Evolutionary conservation across 2,797 vertebrate genomes (phyloP), one percentile per base, ranked within the genome.

Genomic region (Aldrovandia affinis): DNA sequence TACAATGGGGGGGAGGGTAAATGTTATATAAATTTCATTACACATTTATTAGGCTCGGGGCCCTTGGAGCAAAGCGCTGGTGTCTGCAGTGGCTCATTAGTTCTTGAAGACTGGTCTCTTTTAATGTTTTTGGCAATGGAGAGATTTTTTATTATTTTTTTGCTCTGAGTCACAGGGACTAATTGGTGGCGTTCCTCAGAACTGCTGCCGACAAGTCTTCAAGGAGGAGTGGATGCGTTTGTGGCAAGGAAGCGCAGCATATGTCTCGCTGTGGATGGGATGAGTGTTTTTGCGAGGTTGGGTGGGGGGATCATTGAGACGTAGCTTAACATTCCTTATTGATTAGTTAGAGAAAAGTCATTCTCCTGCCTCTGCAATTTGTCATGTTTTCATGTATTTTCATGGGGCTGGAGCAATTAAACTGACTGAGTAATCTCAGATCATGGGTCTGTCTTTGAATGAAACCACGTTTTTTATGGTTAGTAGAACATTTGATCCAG

Each of bases 21-120:
- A 52, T 79, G 78, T 54, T n/a, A 52, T 52, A 79, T 79, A 79
- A 54, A 79, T 55, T 79, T 55, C n/a, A 79, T 79, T 54, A 79
- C 78, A 79, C n/a, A 79, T 79, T 79, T 79, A 79, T 79, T 12
- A 52, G 47, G 50, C 78, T 52, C 47, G 30, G 50, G 78, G n/a
- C 78, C 33, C 47, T 55, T 79, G 54, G 33, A 79, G 78, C 47
- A 54, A 52, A 54, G 78, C 78, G 54, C 78, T 79, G 25, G 47
- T 30, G 47, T 47, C 73, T 77, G 42, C 42, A 47, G 20, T 79
- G 78, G 15, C 47, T 79, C 50, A 79, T 79, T 79, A 79, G 47
- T 30, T 79, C 44, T 54, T 15, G 78, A 54, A 52, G 78, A 79
- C 39, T 77, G 78, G 4, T 12, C 78, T 55, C n/a, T 15, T 79